Percentiles rank a stretch among this genome's conserved stretches.
phyloP scores from a whole-genome alignment of 2,888 invertebrate genomes.

The Rhagophthalmus giganteus region DNA sequence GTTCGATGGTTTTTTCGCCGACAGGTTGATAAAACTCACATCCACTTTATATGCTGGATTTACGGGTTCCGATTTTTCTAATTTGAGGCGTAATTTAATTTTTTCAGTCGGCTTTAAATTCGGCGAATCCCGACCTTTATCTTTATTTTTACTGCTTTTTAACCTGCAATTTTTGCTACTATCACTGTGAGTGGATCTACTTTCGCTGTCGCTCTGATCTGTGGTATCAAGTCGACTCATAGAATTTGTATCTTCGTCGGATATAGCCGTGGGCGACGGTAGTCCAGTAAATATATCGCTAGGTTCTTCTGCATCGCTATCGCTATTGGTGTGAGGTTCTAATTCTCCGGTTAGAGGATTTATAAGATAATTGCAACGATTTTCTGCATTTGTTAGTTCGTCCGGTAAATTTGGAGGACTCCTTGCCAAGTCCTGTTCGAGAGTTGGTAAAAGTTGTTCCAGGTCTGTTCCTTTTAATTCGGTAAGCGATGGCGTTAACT shows the following conservation, averaged over 20 bases:
- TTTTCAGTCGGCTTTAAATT: slow-evolving; percentile 65
- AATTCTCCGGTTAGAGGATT: slow-evolving; percentile 88
- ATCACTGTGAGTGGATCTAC: slow-evolving; percentile 48
- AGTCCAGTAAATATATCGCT: slow-evolving; percentile 53
- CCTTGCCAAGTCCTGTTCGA: slow-evolving; percentile 63
- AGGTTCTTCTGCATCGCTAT: slow-evolving; percentile 54
- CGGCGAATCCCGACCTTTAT: slow-evolving; percentile 51
- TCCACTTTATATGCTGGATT: slow-evolving; percentile 80
- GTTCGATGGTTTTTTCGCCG: slow-evolving; percentile 52
- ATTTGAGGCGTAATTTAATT: slow-evolving; percentile 78
- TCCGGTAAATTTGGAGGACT: slow-evolving; percentile 58
- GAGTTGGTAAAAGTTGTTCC: slow-evolving; percentile 66
- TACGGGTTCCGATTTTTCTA: slow-evolving; percentile 81
- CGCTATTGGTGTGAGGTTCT: slow-evolving; percentile 73
- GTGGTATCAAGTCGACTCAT: slow-evolving; percentile 56
- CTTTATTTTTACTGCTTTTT: slow-evolving; percentile 35
- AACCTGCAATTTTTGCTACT: slow-evolving; percentile 44
- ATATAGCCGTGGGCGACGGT: slow-evolving; percentile 52
- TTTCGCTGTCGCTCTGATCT: slow-evolving; percentile 54
- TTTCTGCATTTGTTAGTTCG: slow-evolving; percentile 62
- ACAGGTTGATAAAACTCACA: slow-evolving; percentile 70
- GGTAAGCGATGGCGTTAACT: slow-evolving; percentile 52
- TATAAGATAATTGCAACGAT: slow-evolving; percentile 80
- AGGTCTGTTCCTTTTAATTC: slow-evolving; percentile 59
- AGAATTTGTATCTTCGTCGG: slow-evolving; percentile 64